Evolutionary conservation across 2,888 invertebrate species (phyloP), one percentile per base, ranked within the genome.

Genomic region (Idaea aversata): DNA sequence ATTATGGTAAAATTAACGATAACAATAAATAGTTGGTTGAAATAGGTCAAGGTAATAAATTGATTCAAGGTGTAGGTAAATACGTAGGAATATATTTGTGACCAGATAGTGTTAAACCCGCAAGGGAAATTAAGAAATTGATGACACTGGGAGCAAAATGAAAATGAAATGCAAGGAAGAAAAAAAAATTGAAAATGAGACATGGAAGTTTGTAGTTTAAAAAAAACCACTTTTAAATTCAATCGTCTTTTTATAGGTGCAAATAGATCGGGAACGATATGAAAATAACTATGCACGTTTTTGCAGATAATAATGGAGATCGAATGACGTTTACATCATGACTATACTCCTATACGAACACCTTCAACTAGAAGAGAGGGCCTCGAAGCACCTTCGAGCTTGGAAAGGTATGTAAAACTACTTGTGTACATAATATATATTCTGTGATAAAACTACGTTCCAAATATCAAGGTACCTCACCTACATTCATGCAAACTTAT

Each of bases 301-400:
- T 47, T 89, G 38, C 85, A 90, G 90, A 74, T 78, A 70, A 72
- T 35, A 63, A 70, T 75, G 75, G 76, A 68, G 71, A 84, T 80
- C 76, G 69, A 79, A 16, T 65, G 36, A 58, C 16, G 15, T 13
- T 58, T 15, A 69, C 59, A 89, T 88, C 63, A 91, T 92, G 92
- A 89, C 89, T 61, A 82, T 93, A 67, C 79, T 92, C 59, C 78
- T 93, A 5, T 87, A 91, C 72, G 86, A 92, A 73, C 82, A 85
- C 71, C 81, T 79, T 61, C 87, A 89, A 65, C 72, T 93, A 67
- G 87, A 92, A 69, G 92, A 92, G 75, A 79, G 85, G 62, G 79
- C 88, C 35, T 84, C 89, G 5, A 86, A 77, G 68, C 82, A 87
- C 66, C 86, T 91, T 6, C 87, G 77, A 67, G 81, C 76, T 61